Evolutionary conservation across 2,888 invertebrate genomes (phyloP), one percentile per base, ranked within the genome.

Genomic region (Yponomeuta cagnagella): DNA sequence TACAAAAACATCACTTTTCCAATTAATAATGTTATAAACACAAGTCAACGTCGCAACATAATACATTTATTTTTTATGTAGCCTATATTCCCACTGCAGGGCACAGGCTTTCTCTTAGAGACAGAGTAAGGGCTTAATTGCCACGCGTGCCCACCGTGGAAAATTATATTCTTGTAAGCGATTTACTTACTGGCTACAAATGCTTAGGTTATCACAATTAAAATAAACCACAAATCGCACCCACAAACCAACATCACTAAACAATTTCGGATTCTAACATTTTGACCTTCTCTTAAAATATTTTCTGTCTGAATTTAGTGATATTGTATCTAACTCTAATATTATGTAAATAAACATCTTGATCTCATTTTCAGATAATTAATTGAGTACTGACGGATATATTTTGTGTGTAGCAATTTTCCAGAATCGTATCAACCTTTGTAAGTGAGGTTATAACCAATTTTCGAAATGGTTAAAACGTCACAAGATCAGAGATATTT

Each of bases 261-360:
- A 83, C 85, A 83, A 74, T 80, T 84, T 85, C 82, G 79, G 79
- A 83, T 82, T 80, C 72, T 72, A 74, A 86, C 83, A 83, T 83
- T 89, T 85, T 86, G 83, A 84, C 87, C 89, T 90, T 89, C 87
- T 90, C 89, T 87, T 90, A 86, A 88, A 70, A 89, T 89, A 90
- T 90, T 92, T 90, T 88, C 90, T 90, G 84, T 91, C 90, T 91
- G 89, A 90, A 23, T 82, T 85, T 90, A 90, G 90, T 84, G 77
- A 84, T 15, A 58, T 58, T 85, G 86, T 89, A 88, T 84, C 85
- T 88, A 88, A 90, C 83, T 89, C 86, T 88, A 15, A 58, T 87
- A 87, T 85, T 82, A 87, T 92, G 90, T 91, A 91, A 90, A 91
- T 91, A 91, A 90, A 88, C 82, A 83, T 91, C 86, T 71, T 88